These are phyloP conservation scores for Leptopterna dolabrata DNA, from an alignment of 2,888 invertebrate genomes.

Conservation along the genomic window DNA sequence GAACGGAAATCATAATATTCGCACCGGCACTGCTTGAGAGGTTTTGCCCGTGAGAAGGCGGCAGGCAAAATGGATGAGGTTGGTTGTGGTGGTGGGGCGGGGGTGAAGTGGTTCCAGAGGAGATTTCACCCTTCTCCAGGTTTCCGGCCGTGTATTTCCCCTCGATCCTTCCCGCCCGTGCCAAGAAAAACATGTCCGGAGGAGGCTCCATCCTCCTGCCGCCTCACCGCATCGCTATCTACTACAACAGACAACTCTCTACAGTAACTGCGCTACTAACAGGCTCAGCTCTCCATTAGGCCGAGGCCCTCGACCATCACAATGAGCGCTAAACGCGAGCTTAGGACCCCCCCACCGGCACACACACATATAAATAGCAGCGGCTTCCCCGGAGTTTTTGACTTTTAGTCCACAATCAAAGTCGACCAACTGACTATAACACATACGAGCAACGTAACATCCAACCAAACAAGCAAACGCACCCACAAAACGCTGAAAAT, in stretches of 20 bases:
- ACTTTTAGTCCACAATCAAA: too few relatives aligned
- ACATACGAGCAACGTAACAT: too few relatives aligned
- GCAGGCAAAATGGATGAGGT: background rate
- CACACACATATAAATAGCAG: background rate
- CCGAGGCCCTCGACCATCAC: background rate
- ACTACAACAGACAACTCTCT: background rate
- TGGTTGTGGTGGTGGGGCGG: background rate
- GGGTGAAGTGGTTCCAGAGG: background rate
- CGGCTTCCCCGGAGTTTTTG: too few relatives aligned
- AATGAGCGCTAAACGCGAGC: conserved; percentile 2
- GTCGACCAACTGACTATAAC: too few relatives aligned
- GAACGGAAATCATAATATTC: background rate
- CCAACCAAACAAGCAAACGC: too few relatives aligned
- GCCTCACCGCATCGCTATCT: background rate
- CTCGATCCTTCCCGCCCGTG: background rate
- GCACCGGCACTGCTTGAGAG: background rate
- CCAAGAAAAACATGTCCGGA: conserved; percentile 1
- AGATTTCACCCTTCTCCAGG: background rate
- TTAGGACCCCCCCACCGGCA: background rate
- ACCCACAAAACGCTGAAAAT: too few relatives aligned
- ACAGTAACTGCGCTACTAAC: background rate
- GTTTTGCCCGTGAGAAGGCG: background rate
- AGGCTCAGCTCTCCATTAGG: background rate
- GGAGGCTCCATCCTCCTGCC: background rate
- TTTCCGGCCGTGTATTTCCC: conserved; percentile 1